Conservation (phyloP, 2,888 invertebrate species). For the Melanophora roralis region DNA sequence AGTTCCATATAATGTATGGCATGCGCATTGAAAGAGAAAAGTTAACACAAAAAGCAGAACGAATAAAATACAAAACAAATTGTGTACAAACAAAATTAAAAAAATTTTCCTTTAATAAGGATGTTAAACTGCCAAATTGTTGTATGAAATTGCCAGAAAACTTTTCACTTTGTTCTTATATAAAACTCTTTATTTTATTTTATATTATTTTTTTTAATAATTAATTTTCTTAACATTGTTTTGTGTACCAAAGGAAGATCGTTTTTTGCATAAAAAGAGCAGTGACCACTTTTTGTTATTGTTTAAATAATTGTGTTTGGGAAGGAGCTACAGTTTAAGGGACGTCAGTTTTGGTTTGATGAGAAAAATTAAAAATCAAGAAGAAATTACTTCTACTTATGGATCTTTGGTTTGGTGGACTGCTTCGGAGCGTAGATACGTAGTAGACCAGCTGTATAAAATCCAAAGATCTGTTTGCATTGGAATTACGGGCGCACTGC, state of each 20-base stretch:
- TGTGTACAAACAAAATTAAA: neutral
- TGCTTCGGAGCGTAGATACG: too few relatives aligned
- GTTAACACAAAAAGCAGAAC: neutral
- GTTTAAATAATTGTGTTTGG: slow-evolving; percentile 1
- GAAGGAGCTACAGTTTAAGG: neutral
- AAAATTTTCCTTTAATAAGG: slow-evolving; percentile 4
- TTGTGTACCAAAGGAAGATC: too few relatives aligned
- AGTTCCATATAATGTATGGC: slow-evolving; percentile 34
- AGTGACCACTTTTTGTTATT: slow-evolving; percentile 34
- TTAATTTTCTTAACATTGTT: too few relatives aligned
- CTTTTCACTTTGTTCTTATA: too few relatives aligned
- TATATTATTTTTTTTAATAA: too few relatives aligned
- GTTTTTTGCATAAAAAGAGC: slow-evolving; percentile 8
- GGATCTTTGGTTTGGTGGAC: too few relatives aligned
- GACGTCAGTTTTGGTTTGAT: neutral
- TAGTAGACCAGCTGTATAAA: too few relatives aligned
- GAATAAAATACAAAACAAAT: neutral
- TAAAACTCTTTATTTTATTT: too few relatives aligned
- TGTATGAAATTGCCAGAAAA: neutral
- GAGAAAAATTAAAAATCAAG: too few relatives aligned
- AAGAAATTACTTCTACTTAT: too few relatives aligned
- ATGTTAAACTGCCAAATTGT: neutral
- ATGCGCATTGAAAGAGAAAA: slow-evolving; percentile 58
- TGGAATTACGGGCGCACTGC: too few relatives aligned
- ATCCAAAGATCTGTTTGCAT: too few relatives aligned